Base-by-base conservation (phyloP, 2,113 vertebrate genomes). In the Heptranchias perlo region DNA sequence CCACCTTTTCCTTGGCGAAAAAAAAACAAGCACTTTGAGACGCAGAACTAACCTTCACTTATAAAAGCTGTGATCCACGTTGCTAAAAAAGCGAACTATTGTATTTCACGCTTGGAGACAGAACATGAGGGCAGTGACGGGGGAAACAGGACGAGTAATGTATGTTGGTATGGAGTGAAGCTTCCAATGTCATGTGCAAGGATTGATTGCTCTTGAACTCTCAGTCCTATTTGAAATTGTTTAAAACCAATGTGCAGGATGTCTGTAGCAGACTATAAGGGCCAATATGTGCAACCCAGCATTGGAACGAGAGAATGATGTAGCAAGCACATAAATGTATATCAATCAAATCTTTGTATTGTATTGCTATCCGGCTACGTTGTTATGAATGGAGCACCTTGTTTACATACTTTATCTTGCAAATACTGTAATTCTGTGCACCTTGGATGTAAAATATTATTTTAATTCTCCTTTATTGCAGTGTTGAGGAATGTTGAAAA, bases 361-460 rank as follows among this genome's bases (percentile, higher is more conserved):
- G 96, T 96, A 65, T 97, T 16, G 61, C 97, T 96, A 97, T 97
- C 96, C n/a, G 52, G 73, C 78, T 96, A 54, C 64, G 10, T 95
- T 95, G 65, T 95, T 47, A 69, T 95, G 94, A 96, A 64, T 78
- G 73, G 76, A 97, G 95, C 96, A 96, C 97, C 96, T 97, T 98
- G 97, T 98, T 98, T 98, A 98, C 98, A 98, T 97, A 97, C 97
- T 97, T 97, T 97, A 98, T 97, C 97, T 97, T 97, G 97, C 98
- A 97, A 98, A 97, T 49, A 95, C 94, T 69, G 97, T 96, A 96
- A 97, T 97, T 97, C 97, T 95, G 97, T 98, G 97, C 97, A 97
- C 97, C 96, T 98, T 98, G 97, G 97, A 97, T 97, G 97, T 98
- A 97, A 98, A 97, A 96, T 96, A 4, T 94, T 94, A 65, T 94